Conservation (phyloP, 2,797 vertebrate species). For the Myotis pilosus region DNA sequence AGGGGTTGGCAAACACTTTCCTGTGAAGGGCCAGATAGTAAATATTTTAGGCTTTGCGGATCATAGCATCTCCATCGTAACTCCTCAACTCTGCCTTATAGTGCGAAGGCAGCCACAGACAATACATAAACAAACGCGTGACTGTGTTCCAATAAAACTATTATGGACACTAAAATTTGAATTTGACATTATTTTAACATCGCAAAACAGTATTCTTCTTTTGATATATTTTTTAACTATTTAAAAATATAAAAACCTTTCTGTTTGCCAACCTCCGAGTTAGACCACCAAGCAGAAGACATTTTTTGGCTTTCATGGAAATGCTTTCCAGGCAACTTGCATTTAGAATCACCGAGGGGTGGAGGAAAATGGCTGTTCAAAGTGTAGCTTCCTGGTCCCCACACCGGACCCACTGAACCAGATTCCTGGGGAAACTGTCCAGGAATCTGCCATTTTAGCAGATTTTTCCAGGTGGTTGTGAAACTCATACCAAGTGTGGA, state of each 20-base stretch:
- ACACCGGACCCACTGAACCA: neutral
- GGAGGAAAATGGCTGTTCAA: neutral
- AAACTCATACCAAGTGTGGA: neutral
- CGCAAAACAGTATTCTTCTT: neutral
- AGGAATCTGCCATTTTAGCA: neutral
- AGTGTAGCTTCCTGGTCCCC: neutral
- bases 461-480: neutral
- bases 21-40: neutral
- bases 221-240: neutral
- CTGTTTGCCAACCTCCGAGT: neutral
- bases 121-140: neutral
- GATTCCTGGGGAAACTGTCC: neutral
- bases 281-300: neutral
- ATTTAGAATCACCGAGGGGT: neutral
- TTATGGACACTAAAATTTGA: neutral
- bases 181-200: conserved; percentile 49
- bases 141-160: neutral
- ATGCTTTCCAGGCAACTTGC: neutral
- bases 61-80: neutral
- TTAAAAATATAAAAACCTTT: conserved; percentile 34
- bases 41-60: neutral
- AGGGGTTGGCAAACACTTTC: neutral
- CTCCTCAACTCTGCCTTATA: neutral
- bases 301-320: neutral
- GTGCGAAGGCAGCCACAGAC: neutral